Evolutionary conservation across 2,888 invertebrate genomes (phyloP), one percentile per base, ranked within the genome.

Genomic region (Idaea biselata): DNA sequence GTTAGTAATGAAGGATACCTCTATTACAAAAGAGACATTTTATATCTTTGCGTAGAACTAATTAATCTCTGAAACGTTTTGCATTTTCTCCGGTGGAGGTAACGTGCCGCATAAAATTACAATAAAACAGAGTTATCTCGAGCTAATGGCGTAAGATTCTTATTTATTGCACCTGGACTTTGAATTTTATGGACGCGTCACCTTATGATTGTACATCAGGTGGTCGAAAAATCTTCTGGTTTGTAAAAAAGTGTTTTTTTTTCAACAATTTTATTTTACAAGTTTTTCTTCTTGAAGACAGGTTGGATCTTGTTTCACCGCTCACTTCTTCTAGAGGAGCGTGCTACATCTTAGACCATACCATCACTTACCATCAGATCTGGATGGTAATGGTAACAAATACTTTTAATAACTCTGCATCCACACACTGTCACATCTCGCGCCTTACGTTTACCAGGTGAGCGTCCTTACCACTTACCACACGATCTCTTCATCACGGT

Each of bases 21-120:
- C 44, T 44, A 11, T 44, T 44, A 44, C 11, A 2, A 8, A 44
- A 44, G 3, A 44, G 44, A 44, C 11, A 44, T 44, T 44, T 54
- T 60, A 67, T 62, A 63, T 70, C 62, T 64, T 16, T 61, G 60
- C 65, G 60, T 63, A 63, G 60, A 60, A 61, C 70, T 71, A 73
- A 74, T 73, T 73, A 74, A 72, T 74, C 74, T 69, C 59, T 55
- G 58, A 63, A 63, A 63, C 59, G 69, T 72, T 74, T 71, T 69
- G 71, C 68, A 73, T 73, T 73, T 70, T 70, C 71, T 67, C 70
- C 62, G 60, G 61, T 60, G 62, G 65, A 67, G 76, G 79, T 86
- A 86, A 84, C 82, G 83, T 81, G 77, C 75, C 76, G 86, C 82
- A 87, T 87, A 87, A 74, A 73, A 74, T 87, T 83, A 85, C 86